phyloP scores from a whole-genome alignment of 2,797 vertebrate species.

The Paedocypris micromegethes region DNA sequence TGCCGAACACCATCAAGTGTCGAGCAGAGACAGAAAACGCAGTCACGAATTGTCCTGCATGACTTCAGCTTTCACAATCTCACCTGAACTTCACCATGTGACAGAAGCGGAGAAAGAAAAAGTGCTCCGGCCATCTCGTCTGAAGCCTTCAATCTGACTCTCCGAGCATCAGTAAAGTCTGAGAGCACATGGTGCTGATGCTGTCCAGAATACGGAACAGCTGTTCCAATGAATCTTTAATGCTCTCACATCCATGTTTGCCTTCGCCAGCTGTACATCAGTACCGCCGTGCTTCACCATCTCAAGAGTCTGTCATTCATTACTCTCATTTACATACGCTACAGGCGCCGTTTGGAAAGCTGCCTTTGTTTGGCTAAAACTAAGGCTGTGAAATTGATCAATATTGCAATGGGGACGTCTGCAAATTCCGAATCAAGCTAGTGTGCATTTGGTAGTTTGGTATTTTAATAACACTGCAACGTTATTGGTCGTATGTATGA shows the following conservation, averaged over 20 bases:
- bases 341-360: constrained; percentile 7
- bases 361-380: constrained; percentile 1
- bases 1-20: constrained; percentile 3
- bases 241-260: constrained; percentile 53
- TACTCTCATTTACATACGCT: constrained; percentile 25
- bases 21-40: neutral
- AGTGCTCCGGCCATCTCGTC: neutral
- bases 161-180: constrained; percentile 21
- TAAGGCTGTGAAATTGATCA: neutral
- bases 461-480: no score
- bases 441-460: no score
- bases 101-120: neutral
- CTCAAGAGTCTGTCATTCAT: constrained; percentile 43
- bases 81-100: constrained; percentile 3
- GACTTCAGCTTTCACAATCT: neutral
- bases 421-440: no score
- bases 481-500: no score
- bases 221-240: constrained; percentile 73
- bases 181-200: constrained; percentile 47
- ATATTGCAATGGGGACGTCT: no score
- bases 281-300: constrained; percentile 29
- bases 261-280: constrained; percentile 41
- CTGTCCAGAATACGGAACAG: constrained; percentile 60
- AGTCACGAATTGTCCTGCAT: neutral
- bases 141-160: constrained; percentile 15